Percentiles rank a stretch among this genome's conserved stretches.
Evolutionary conservation across 2,113 vertebrate species (phyloP).

Genomic region (Channa argus): DNA sequence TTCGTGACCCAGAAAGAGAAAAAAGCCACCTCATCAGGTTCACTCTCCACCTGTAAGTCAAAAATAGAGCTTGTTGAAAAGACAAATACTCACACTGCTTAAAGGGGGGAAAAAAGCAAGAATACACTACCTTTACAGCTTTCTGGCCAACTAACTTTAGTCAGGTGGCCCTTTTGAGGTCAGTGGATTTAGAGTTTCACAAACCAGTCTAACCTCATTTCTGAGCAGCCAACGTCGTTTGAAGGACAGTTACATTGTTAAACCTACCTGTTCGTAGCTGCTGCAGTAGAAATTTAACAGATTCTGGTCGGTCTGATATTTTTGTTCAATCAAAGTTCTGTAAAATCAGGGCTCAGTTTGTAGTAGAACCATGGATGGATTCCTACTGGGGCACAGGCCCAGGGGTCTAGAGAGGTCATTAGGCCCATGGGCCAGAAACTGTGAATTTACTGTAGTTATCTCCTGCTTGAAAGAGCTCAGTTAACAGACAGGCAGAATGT

Average conservation of each 20-base stretch:
- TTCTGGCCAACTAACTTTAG: constrained; percentile 17
- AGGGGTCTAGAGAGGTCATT: no score
- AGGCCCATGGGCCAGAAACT: no score
- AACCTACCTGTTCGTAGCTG: neutral
- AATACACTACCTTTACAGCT: constrained; percentile 5
- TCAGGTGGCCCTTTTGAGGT: neutral
- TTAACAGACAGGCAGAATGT: no score
- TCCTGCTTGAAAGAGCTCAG: no score
- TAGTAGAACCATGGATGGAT: no score
- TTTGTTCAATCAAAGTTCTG: no score
- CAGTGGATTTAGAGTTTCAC: constrained; percentile 29
- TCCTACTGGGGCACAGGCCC: no score
- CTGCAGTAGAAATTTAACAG: no score
- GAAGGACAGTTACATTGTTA: neutral
- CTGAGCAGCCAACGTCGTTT: neutral
- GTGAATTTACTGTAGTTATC: no score
- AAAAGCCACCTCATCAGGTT: constrained; percentile 69
- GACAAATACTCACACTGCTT: constrained; percentile 44
- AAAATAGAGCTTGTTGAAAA: constrained; percentile 63
- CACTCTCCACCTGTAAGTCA: constrained; percentile 69
- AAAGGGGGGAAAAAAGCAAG: neutral
- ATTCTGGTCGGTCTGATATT: neutral
- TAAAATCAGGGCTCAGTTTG: no score
- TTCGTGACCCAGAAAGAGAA: constrained; percentile 71
- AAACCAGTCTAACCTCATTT: constrained; percentile 26